phyloP scores from a whole-genome alignment of 2,113 vertebrate species.

The Hydrochoerus hydrochaeris region DNA sequence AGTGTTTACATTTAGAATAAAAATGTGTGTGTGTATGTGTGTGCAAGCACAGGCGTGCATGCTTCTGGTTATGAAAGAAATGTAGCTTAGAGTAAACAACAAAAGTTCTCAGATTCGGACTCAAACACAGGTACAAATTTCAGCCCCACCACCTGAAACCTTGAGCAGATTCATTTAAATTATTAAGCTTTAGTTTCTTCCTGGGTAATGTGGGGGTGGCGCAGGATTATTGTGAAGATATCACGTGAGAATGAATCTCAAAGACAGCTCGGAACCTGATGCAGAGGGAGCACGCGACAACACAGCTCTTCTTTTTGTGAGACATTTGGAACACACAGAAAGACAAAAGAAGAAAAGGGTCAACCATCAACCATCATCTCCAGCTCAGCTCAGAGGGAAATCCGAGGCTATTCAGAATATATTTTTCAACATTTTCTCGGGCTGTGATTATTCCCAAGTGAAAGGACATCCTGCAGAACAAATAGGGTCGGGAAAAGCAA shows the following conservation, averaged over 20 bases:
- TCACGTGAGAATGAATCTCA: neutral
- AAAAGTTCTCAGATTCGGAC: neutral
- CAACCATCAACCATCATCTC: neutral
- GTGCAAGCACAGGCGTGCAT: neutral
- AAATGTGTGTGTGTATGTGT: neutral
- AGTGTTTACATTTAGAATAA: slow-evolving; percentile 36
- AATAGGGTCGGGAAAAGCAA: neutral
- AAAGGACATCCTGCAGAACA: neutral
- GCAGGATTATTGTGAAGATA: neutral
- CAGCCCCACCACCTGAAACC: neutral
- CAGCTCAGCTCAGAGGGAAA: neutral
- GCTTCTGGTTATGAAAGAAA: slow-evolving; percentile 37
- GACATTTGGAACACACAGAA: neutral
- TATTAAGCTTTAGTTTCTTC: slow-evolving; percentile 24
- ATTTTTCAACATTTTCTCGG: neutral
- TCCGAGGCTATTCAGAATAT: neutral
- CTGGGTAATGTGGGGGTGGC: neutral
- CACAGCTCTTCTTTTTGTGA: neutral
- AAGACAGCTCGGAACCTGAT: neutral
- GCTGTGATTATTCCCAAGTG: neutral
- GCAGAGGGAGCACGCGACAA: slow-evolving; percentile 6
- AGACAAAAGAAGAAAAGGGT: slow-evolving; percentile 23
- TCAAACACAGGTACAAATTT: neutral
- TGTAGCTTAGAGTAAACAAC: neutral
- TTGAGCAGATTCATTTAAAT: slow-evolving; percentile 28